These are phyloP conservation scores for Dermatophagoides farinae DNA, from an alignment of 1,140 invertebrate species.

Conservation along the genomic window DNA sequence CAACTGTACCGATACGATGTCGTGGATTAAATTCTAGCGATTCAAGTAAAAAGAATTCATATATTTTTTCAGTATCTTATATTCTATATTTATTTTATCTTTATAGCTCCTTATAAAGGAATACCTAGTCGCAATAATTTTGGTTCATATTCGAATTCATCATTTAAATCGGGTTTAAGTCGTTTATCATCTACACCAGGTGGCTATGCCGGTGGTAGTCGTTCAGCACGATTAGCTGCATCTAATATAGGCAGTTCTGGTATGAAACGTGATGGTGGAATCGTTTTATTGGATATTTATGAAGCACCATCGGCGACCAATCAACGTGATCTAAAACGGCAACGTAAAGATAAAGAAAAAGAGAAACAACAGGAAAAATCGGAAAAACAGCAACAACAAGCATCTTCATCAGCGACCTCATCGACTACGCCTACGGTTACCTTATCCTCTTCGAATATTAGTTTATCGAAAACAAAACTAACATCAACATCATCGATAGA, in stretches of 20 bases:
- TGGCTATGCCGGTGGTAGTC: too few relatives aligned
- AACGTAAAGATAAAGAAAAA: conserved; percentile 60
- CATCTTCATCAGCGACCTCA: not conserved
- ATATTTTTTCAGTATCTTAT: conserved; percentile 9
- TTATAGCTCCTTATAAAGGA: conserved; percentile 61
- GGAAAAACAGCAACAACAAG: conserved; percentile 21
- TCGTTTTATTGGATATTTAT: conserved; percentile 59
- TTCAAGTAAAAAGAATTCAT: conserved; percentile 42
- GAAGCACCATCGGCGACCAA: conserved; percentile 54
- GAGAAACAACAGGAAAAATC: conserved; percentile 31
- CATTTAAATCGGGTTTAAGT: conserved; percentile 24
- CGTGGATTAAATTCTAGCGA: conserved; percentile 80
- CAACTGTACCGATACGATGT: conserved; percentile 60
- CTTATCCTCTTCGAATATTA: not conserved
- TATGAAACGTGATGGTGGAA: conserved; percentile 51
- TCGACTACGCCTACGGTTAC: not conserved
- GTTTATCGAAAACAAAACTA: not conserved
- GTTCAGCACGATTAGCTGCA: not conserved
- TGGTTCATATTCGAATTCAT: conserved; percentile 33
- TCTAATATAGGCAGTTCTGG: not conserved
- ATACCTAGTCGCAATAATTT: conserved; percentile 57
- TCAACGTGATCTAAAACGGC: conserved; percentile 38
- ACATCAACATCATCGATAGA: not conserved
- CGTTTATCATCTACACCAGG: not conserved
- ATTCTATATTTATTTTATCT: conserved; percentile 10